Percentiles rank a stretch among this genome's conserved stretches.
Conservation (phyloP, 2,888 invertebrate genomes). For the Drosophila heteroneura region DNA sequence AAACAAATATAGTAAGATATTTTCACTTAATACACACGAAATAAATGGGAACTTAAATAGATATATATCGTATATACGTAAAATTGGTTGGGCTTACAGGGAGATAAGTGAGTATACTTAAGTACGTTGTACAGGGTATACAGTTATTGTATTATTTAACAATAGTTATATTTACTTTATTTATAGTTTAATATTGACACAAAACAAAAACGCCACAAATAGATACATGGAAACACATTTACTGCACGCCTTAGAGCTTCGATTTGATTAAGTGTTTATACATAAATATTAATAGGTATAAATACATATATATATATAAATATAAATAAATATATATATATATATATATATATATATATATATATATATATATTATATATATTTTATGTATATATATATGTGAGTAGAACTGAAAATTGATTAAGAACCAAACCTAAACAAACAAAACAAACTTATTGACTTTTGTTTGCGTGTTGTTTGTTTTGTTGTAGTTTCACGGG, state of each 20-base stretch:
- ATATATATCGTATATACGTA: constrained; percentile 16
- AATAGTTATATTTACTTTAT: constrained; percentile 52
- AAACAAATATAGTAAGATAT: constrained; percentile 33
- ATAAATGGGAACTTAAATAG: constrained; percentile 34
- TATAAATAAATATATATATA: constrained; percentile 28
- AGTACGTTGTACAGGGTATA: constrained; percentile 34
- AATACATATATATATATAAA: constrained; percentile 3
- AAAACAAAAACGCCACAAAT: constrained; percentile 68
- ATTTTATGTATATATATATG: constrained; percentile 29
- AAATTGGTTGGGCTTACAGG: constrained; percentile 6
- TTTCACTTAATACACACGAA: constrained; percentile 23
- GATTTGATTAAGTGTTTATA: constrained; percentile 69
- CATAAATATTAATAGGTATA: constrained; percentile 41
- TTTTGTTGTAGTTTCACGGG: constrained; percentile 31
- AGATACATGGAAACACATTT: constrained; percentile 75
- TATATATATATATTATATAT: constrained; percentile 24
- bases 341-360: constrained; percentile 41
- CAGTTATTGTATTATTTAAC: constrained; percentile 32
- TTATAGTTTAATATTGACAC: constrained; percentile 44
- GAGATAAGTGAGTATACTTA: constrained; percentile 11
- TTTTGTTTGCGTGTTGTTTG: constrained; percentile 58
- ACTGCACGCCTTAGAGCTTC: constrained; percentile 85
- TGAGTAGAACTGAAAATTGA: constrained; percentile 54
- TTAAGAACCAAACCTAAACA: constrained; percentile 56
- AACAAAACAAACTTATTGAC: constrained; percentile 63